These are phyloP conservation scores for Byasa hedistus DNA, from an alignment of 2,888 invertebrate species.

Conservation along the genomic window DNA sequence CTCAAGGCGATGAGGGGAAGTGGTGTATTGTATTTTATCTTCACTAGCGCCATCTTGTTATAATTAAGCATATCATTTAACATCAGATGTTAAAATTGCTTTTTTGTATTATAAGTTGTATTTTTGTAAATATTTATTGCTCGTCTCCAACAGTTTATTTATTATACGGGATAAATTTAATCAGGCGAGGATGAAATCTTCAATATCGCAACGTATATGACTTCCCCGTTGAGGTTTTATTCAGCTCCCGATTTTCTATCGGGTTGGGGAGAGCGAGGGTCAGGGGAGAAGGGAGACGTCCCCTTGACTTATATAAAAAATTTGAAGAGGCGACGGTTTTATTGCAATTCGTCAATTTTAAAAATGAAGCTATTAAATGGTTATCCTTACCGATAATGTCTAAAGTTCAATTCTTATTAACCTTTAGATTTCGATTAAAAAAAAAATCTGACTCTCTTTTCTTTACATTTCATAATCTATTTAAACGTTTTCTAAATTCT, in stretches of 20 bases:
- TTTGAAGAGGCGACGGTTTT: background rate
- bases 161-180: background rate
- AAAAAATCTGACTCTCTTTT: no score
- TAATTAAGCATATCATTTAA: no score
- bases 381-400: no score
- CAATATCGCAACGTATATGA: constrained; percentile 9
- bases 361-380: no score
- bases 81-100: background rate
- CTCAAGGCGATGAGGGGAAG: no score
- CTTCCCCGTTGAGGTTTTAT: constrained; percentile 10
- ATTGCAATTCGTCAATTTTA: background rate
- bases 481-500: no score
- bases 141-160: background rate
- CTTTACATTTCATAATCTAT: no score
- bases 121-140: constrained; percentile 2
- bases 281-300: background rate
- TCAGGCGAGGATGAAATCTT: constrained; percentile 2
- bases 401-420: no score
- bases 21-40: no score
- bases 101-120: background rate
- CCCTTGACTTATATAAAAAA: background rate
- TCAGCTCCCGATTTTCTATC: constrained; percentile 5
- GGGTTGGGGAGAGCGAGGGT: background rate
- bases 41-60: no score
- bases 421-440: no score